phyloP scores from a whole-genome alignment of 2,113 vertebrate genomes.

The Phoenicopterus ruber region DNA sequence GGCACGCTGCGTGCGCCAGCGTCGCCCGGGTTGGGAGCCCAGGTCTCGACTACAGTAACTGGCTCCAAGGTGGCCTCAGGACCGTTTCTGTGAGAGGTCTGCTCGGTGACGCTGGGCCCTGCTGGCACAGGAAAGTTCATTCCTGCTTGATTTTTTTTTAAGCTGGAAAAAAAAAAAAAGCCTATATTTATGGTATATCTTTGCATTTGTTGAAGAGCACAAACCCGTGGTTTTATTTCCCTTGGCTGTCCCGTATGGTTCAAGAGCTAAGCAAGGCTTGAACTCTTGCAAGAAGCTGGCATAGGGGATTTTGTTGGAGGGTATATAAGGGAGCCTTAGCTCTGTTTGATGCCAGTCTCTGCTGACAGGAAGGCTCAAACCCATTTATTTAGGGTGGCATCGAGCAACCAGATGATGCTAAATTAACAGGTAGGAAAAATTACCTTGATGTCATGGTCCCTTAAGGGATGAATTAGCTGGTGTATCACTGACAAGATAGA shows the following conservation, averaged over 20 bases:
- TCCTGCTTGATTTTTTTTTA: not conserved
- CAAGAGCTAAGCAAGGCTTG: not conserved
- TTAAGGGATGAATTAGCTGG: not conserved
- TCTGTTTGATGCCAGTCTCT: not conserved
- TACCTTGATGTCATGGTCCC: not conserved
- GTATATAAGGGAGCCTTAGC: not conserved
- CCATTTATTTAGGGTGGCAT: not conserved
- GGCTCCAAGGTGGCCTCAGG: not conserved
- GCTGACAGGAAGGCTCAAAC: not conserved
- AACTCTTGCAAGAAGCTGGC: not conserved
- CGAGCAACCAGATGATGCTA: not conserved
- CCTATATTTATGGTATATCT: not conserved
- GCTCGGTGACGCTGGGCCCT: not conserved
- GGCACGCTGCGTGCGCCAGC: not conserved
- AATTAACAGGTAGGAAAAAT: slow-evolving; percentile 26
- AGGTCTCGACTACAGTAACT: no score
- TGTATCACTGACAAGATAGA: not conserved
- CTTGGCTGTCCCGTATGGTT: fast-evolving
- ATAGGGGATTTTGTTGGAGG: not conserved
- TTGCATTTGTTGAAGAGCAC: not conserved
- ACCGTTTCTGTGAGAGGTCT: not conserved
- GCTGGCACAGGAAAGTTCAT: not conserved
- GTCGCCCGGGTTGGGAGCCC: not conserved
- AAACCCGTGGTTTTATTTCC: not conserved
- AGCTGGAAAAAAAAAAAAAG: no score